Evolutionary conservation across 2,888 invertebrate species (phyloP).

Genomic region (Spisula solida): DNA sequence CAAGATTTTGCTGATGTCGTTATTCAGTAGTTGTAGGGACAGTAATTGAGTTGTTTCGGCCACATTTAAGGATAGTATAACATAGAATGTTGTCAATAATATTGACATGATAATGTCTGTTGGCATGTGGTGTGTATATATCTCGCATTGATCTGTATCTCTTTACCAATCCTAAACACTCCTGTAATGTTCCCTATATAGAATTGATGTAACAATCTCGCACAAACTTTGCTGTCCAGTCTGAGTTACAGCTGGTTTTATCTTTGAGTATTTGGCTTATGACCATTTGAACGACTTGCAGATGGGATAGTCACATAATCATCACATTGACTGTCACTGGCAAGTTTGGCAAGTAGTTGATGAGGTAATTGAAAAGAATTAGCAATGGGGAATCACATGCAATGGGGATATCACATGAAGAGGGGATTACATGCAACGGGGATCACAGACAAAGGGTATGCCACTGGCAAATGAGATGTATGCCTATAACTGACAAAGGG

Average conservation of each 20-base stretch:
- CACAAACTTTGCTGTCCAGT: neutral
- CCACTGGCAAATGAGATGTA: too few relatives aligned
- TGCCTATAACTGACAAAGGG: too few relatives aligned
- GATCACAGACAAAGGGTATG: too few relatives aligned
- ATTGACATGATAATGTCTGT: constrained; percentile 5
- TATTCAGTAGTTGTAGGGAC: neutral
- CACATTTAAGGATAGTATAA: constrained; percentile 4
- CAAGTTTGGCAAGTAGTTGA: too few relatives aligned
- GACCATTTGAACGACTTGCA: too few relatives aligned
- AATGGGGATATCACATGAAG: too few relatives aligned
- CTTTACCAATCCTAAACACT: neutral
- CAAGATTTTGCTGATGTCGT: neutral
- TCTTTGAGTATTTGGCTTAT: neutral
- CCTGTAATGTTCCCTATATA: neutral
- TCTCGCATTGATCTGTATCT: constrained; percentile 19
- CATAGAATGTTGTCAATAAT: constrained; percentile 5
- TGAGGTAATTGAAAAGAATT: too few relatives aligned
- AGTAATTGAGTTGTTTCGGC: constrained; percentile 5
- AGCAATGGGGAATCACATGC: too few relatives aligned
- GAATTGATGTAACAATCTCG: neutral
- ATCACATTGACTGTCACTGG: neutral
- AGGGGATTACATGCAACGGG: too few relatives aligned
- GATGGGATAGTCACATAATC: neutral
- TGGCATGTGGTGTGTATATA: constrained; percentile 1
- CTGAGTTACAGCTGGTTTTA: neutral